Percentiles rank a stretch among this genome's conserved stretches.
phyloP scores from a whole-genome alignment of 2,113 vertebrate species.

The Atrichornis clamosus region DNA sequence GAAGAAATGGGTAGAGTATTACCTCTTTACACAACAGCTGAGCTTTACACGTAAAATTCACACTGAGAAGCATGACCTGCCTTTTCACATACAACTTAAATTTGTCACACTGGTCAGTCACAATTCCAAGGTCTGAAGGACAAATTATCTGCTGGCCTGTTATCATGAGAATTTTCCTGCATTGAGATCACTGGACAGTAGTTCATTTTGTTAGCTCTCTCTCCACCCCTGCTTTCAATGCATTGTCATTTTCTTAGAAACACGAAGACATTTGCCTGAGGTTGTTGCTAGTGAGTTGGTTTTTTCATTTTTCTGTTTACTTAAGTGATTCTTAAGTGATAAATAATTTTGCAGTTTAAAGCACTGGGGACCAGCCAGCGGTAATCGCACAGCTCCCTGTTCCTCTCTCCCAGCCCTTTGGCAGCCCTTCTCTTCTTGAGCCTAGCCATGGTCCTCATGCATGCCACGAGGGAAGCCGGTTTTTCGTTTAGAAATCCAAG shows the following conservation, averaged over 20 bases:
- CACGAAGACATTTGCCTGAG: neutral
- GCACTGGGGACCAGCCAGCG: neutral
- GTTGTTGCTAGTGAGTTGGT: neutral
- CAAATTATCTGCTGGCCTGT: neutral
- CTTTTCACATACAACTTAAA: neutral
- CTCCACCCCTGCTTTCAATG: neutral
- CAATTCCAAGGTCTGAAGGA: neutral
- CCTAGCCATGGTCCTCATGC: neutral
- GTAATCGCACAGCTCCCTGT: neutral
- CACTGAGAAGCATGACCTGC: neutral
- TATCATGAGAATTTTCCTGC: neutral
- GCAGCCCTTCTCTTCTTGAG: neutral
- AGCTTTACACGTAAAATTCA: neutral
- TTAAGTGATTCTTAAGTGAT: neutral
- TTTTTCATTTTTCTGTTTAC: neutral
- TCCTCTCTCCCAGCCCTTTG: neutral
- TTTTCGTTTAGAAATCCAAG: neutral
- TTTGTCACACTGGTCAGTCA: neutral
- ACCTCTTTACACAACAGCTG: neutral
- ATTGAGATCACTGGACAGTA: neutral
- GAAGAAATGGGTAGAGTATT: neutral
- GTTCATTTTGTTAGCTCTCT: neutral
- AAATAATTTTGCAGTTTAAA: conserved; percentile 30
- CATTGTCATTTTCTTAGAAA: neutral
- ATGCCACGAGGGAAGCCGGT: neutral